Evolutionary conservation across 2,113 vertebrate species (phyloP).

Genomic region (Otus sunia): DNA sequence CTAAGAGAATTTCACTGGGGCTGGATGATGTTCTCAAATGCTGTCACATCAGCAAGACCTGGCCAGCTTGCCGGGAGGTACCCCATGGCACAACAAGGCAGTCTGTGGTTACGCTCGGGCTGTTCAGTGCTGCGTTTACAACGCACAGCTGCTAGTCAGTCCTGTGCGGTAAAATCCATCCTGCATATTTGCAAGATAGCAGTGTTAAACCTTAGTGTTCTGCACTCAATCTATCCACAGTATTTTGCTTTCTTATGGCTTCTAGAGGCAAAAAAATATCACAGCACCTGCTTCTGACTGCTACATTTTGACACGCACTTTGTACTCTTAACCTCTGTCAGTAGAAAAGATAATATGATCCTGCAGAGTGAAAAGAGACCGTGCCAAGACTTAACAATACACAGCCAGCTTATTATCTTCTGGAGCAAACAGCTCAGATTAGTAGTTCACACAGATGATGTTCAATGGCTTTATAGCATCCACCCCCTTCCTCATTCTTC

Average conservation of each 20-base stretch:
- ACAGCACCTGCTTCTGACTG: neutral
- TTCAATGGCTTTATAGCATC: neutral
- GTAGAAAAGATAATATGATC: neutral
- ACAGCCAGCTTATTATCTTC: neutral
- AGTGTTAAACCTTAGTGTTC: neutral
- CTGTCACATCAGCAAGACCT: neutral
- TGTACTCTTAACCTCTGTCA: neutral
- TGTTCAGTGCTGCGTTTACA: neutral
- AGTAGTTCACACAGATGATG: neutral
- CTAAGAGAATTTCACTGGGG: neutral
- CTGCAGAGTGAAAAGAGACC: neutral
- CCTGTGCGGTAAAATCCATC: neutral
- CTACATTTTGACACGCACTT: neutral
- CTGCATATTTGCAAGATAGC: neutral
- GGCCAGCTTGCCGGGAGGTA: neutral
- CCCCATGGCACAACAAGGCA: neutral
- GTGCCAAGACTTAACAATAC: neutral
- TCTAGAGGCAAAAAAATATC: neutral
- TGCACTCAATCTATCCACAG: neutral
- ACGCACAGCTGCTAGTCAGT: neutral
- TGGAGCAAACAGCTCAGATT: neutral
- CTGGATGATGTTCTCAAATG: neutral
- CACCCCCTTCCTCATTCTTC: neutral
- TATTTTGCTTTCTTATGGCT: neutral
- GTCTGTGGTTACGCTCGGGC: neutral